phyloP scores from a whole-genome alignment of 2,888 invertebrate genomes.

The Mythimna loreyi region DNA sequence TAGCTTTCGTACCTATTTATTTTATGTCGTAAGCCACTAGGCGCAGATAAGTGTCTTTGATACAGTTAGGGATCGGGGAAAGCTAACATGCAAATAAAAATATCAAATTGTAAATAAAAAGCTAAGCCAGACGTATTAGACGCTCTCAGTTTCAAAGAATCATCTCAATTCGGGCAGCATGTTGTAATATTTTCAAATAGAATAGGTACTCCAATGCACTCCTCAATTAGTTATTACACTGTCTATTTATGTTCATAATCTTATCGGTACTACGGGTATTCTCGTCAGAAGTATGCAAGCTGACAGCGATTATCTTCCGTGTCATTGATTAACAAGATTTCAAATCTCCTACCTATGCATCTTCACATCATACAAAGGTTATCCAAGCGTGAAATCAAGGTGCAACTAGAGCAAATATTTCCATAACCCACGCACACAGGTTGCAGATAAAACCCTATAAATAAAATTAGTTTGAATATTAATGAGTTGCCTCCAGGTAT shows the following conservation, averaged over 20 bases:
- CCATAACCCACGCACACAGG: slow-evolving; percentile 30
- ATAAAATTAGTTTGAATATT: slow-evolving; percentile 39
- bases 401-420: slow-evolving; percentile 31
- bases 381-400: slow-evolving; percentile 31
- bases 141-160: too few species aligned
- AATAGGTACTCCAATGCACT: not conserved
- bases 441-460: slow-evolving; percentile 1
- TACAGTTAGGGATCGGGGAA: too few species aligned
- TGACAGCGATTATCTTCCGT: not conserved
- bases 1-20: too few species aligned
- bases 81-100: too few species aligned
- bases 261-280: not conserved
- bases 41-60: too few species aligned
- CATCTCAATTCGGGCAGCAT: not conserved
- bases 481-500: slow-evolving; percentile 32
- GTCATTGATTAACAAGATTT: not conserved
- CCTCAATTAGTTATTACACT: not conserved
- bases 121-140: too few species aligned
- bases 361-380: not conserved
- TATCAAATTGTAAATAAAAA: too few species aligned
- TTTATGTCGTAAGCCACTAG: too few species aligned
- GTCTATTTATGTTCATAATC: not conserved
- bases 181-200: not conserved
- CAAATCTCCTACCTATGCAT: not conserved
- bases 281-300: not conserved